These are phyloP conservation scores for Troilus luridus DNA, from an alignment of 2,888 invertebrate species.

Conservation along the genomic window DNA sequence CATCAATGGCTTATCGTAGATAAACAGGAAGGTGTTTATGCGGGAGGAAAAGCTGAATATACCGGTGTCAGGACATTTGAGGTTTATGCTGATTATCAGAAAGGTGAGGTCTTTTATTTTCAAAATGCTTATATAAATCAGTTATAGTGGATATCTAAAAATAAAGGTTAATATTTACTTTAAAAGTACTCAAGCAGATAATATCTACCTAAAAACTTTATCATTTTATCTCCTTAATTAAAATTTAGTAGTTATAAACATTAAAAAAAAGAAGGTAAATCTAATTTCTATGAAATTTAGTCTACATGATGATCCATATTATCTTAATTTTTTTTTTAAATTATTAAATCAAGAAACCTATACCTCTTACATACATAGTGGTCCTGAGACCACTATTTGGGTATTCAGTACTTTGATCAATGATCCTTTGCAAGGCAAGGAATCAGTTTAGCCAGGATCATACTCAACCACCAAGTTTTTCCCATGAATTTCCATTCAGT, in stretches of 20 bases:
- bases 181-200: not conserved
- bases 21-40: slow-evolving; percentile 95
- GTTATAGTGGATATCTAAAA: not conserved
- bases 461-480: no score
- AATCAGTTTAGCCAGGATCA: no score
- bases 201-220: not conserved
- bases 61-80: slow-evolving; percentile 94
- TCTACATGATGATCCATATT: no score
- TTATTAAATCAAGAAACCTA: no score
- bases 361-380: no score
- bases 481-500: no score
- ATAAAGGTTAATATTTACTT: not conserved
- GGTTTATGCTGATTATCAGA: slow-evolving; percentile 94
- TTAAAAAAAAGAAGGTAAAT: not conserved
- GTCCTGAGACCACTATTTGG: no score
- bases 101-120: slow-evolving; percentile 74
- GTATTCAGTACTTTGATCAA: no score
- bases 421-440: no score
- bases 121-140: slow-evolving; percentile 5
- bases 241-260: not conserved
- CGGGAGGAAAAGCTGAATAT: slow-evolving; percentile 95
- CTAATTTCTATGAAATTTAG: no score
- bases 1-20: slow-evolving; percentile 94
- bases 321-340: no score
- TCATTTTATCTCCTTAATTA: not conserved